phyloP scores from a whole-genome alignment of 2,888 invertebrate genomes.

The Philhelius pedissequus region DNA sequence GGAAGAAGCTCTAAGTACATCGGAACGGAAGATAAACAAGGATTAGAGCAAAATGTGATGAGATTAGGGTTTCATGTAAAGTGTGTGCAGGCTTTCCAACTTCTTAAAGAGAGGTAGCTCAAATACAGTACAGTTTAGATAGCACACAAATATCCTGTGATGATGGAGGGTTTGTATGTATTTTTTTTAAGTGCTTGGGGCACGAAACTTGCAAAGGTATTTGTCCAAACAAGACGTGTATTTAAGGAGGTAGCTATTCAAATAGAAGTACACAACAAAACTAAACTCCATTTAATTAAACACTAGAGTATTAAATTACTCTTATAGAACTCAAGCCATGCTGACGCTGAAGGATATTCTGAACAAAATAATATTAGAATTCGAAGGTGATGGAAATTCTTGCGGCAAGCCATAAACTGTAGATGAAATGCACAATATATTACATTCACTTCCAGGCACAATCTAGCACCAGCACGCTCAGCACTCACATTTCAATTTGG shows the following conservation, averaged over 20 bases:
- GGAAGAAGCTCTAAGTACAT: constrained; percentile 12
- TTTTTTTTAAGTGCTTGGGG: neutral
- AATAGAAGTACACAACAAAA: neutral
- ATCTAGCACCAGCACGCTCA: neutral
- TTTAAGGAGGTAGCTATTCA: neutral
- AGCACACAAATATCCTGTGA: neutral
- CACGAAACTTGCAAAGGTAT: neutral
- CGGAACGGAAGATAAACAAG: constrained; percentile 20
- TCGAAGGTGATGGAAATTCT: neutral
- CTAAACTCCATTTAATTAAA: constrained; percentile 44
- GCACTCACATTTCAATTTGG: neutral
- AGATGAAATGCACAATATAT: neutral
- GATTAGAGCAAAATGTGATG: constrained; percentile 36
- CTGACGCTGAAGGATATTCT: neutral
- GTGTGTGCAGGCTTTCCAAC: neutral
- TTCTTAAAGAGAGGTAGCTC: neutral
- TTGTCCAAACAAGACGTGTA: neutral
- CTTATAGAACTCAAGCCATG: neutral
- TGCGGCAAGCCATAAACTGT: constrained; percentile 16
- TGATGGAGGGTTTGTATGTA: no score
- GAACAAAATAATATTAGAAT: neutral
- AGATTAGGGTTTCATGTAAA: constrained; percentile 38
- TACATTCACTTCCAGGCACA: neutral
- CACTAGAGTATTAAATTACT: neutral
- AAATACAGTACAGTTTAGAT: no score